phyloP scores from a whole-genome alignment of 2,797 vertebrate species.

The Numenius phaeopus region DNA sequence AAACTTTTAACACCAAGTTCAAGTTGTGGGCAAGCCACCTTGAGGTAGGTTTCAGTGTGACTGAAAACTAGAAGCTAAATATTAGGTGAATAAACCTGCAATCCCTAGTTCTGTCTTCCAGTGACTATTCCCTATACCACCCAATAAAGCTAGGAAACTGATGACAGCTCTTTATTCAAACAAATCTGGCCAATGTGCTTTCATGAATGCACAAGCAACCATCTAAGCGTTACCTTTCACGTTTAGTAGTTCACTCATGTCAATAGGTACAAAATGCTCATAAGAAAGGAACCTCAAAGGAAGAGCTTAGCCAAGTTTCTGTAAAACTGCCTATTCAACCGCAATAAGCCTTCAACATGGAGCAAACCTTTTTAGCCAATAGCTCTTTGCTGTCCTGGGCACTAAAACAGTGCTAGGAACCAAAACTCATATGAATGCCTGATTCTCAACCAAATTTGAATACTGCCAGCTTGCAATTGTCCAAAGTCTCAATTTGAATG shows the following conservation, averaged over 20 bases:
- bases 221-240: too few relatives aligned
- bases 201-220: not conserved
- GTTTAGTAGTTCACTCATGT: not conserved
- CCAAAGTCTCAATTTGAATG: fast-evolving
- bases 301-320: not conserved
- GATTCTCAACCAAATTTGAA: not conserved
- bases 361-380: not conserved
- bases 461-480: not conserved
- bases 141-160: not conserved
- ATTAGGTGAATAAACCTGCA: not conserved
- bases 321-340: not conserved
- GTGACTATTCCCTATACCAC: not conserved
- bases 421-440: not conserved
- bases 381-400: not conserved
- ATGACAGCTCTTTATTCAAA: not conserved
- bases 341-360: not conserved
- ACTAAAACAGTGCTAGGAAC: not conserved
- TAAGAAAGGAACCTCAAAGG: not conserved
- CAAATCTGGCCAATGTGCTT: not conserved
- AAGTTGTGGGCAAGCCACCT: not conserved
- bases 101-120: not conserved
- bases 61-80: not conserved
- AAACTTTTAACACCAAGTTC: not conserved
- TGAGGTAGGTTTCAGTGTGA: not conserved
- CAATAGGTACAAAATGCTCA: not conserved